phyloP scores from a whole-genome alignment of 2,113 vertebrate genomes.

The Spea multiplicata region DNA sequence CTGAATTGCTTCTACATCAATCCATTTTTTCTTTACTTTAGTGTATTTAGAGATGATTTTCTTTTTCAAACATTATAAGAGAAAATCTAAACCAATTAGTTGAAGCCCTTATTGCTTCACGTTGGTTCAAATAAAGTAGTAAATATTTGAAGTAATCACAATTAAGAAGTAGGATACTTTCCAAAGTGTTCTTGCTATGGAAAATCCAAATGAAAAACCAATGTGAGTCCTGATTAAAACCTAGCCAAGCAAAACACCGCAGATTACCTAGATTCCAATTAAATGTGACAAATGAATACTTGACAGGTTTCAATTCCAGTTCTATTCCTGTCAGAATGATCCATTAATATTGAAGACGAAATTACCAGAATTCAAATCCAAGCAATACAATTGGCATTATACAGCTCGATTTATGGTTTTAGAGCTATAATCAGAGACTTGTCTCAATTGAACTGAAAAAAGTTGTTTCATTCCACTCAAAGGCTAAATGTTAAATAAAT shows the following conservation, averaged over 20 bases:
- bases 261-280: conserved; percentile 66
- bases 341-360: conserved; percentile 59
- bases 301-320: conserved; percentile 64
- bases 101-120: conserved; percentile 50
- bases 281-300: conserved; percentile 61
- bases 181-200: conserved; percentile 56
- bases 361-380: conserved; percentile 56
- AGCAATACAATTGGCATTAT: conserved; percentile 50
- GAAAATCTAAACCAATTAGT: conserved; percentile 50
- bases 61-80: conserved; percentile 55
- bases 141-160: conserved; percentile 62
- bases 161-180: conserved; percentile 53
- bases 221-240: conserved; percentile 64
- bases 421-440: conserved; percentile 50
- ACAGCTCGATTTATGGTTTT: conserved; percentile 48
- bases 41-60: conserved; percentile 50
- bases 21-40: not conserved
- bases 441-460: conserved; percentile 45
- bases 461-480: conserved; percentile 46
- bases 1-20: not conserved
- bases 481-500: conserved; percentile 50
- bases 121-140: conserved; percentile 51
- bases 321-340: conserved; percentile 63
- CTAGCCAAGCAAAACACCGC: conserved; percentile 58
- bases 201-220: conserved; percentile 59